These are phyloP conservation scores for Shargacucullia verbasci DNA, from an alignment of 2,888 invertebrate species.

Conservation along the genomic window DNA sequence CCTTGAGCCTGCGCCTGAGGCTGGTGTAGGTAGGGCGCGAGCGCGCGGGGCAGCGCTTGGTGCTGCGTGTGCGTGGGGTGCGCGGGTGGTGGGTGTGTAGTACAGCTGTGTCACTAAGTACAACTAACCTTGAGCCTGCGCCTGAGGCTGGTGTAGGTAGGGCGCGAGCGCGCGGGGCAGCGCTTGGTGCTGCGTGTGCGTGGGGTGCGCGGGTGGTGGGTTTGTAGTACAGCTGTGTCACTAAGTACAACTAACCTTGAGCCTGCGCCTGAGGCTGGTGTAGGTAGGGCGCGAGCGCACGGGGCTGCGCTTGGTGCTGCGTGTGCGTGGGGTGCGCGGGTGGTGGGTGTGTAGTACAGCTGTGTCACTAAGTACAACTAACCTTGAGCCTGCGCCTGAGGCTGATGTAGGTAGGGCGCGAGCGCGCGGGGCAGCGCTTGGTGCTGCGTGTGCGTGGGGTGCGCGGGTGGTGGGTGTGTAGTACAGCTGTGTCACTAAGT, in stretches of 20 bases:
- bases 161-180: conserved; percentile 63
- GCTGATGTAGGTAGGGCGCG: conserved; percentile 80
- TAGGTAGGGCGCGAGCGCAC: conserved; percentile 79
- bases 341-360: neutral
- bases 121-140: conserved; percentile 55
- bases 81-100: neutral
- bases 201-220: too few species aligned
- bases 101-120: neutral
- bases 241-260: conserved; percentile 48
- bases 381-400: conserved; percentile 58
- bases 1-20: neutral
- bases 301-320: conserved; percentile 64
- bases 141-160: conserved; percentile 77
- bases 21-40: too few species aligned
- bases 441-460: conserved; percentile 40
- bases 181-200: conserved; percentile 51
- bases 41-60: neutral
- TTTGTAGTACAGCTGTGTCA: neutral
- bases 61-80: neutral
- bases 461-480: neutral
- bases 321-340: too few species aligned
- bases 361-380: conserved; percentile 6
- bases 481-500: too few species aligned
- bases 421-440: conserved; percentile 65
- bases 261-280: conserved; percentile 63